Percentiles rank a stretch among this genome's conserved stretches.
These are phyloP conservation scores for Heliornis fulica DNA, from an alignment of 2,113 vertebrate genomes.

Conservation along the genomic window DNA sequence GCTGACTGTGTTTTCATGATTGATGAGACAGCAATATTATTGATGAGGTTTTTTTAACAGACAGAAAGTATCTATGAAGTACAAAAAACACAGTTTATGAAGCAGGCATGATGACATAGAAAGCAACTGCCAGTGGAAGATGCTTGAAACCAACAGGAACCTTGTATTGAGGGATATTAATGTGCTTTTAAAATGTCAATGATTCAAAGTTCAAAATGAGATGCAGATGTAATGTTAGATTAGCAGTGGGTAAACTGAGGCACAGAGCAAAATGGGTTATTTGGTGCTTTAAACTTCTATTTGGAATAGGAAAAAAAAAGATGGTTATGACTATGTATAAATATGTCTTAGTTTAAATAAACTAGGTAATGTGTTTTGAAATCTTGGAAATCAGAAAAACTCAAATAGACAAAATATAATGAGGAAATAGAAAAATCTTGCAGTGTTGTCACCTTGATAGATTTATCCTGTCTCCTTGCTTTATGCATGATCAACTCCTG, in stretches of 20 bases:
- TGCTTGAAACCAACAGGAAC: background rate
- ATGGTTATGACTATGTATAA: background rate
- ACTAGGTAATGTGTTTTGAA: background rate
- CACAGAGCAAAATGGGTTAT: background rate
- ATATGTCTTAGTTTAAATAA: background rate
- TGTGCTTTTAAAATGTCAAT: background rate
- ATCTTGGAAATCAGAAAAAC: background rate
- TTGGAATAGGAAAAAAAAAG: fast-evolving
- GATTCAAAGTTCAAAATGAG: background rate
- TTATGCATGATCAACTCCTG: background rate
- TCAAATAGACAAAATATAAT: background rate
- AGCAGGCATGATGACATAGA: background rate
- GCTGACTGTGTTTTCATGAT: fast-evolving
- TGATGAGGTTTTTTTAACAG: background rate
- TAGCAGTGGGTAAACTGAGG: background rate
- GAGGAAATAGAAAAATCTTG: background rate
- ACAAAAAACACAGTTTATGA: background rate
- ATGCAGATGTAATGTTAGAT: background rate
- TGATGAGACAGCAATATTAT: background rate
- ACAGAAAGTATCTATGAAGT: background rate
- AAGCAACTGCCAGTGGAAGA: background rate
- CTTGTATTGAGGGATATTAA: fast-evolving
- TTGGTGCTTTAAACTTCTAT: background rate
- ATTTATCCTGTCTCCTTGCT: background rate
- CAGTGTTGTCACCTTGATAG: background rate